Evolutionary conservation across 2,797 vertebrate species (phyloP).

Genomic region (Sphenodon punctatus): DNA sequence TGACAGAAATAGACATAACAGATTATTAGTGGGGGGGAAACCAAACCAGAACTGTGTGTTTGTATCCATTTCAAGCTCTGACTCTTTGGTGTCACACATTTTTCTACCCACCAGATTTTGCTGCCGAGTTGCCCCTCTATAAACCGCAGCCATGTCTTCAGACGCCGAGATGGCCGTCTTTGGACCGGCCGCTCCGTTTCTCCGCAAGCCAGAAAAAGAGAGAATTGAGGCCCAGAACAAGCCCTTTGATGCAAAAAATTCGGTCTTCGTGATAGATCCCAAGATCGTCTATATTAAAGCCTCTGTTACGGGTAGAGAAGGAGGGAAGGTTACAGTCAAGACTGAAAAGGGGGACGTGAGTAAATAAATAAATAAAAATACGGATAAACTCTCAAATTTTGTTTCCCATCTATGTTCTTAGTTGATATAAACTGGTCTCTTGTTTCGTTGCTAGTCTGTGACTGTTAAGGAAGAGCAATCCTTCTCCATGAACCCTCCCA

Average conservation of each 20-base stretch:
- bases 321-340: slow-evolving; percentile 82
- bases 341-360: slow-evolving; percentile 73
- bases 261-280: slow-evolving; percentile 80
- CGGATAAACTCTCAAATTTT: too few species aligned
- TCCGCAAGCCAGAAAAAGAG: slow-evolving; percentile 86
- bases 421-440: not conserved
- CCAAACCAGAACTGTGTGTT: too few species aligned
- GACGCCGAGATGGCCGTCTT: slow-evolving; percentile 82
- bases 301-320: slow-evolving; percentile 78
- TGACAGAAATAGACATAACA: not conserved
- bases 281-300: slow-evolving; percentile 86
- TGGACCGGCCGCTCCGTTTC: slow-evolving; percentile 81
- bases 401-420: not conserved
- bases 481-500: slow-evolving; percentile 87
- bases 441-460: slow-evolving; percentile 61
- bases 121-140: not conserved
- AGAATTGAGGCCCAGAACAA: slow-evolving; percentile 84
- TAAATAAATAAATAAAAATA: not conserved
- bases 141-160: slow-evolving; percentile 70
- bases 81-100: fast-evolving
- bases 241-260: slow-evolving; percentile 85
- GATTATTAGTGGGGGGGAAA: not conserved
- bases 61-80: not conserved
- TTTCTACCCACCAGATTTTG: slow-evolving; percentile 8
- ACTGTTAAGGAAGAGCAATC: slow-evolving; percentile 77